These are phyloP conservation scores for Lasioglossum baleicum DNA, from an alignment of 1,140 invertebrate genomes.

Conservation along the genomic window DNA sequence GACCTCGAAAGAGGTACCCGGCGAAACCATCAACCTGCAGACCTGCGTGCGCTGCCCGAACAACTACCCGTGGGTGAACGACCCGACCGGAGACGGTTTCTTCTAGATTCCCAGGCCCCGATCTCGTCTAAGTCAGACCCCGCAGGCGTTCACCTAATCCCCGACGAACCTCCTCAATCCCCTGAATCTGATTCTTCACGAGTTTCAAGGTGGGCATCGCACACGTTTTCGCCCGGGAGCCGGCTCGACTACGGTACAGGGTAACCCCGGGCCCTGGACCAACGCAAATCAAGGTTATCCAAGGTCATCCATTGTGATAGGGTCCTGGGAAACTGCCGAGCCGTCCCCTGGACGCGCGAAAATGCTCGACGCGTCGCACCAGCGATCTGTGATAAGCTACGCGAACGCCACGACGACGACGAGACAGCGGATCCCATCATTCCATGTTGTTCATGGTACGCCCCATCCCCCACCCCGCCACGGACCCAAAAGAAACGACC, in stretches of 20 bases:
- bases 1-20: slow-evolving; percentile 94
- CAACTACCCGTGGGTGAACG: slow-evolving; percentile 96
- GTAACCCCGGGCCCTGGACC: too few species aligned
- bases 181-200: slow-evolving; percentile 1
- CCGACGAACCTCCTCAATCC: neutral
- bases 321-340: too few species aligned
- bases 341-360: neutral
- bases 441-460: slow-evolving; percentile 11
- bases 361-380: slow-evolving; percentile 28
- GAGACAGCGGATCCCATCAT: slow-evolving; percentile 38
- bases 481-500: slow-evolving; percentile 28
- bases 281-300: too few species aligned
- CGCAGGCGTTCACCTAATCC: slow-evolving; percentile 22
- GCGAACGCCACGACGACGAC: slow-evolving; percentile 36
- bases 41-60: slow-evolving; percentile 95
- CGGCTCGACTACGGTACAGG: neutral
- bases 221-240: slow-evolving; percentile 14
- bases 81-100: slow-evolving; percentile 95
- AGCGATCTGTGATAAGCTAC: slow-evolving; percentile 57
- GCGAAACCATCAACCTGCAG: slow-evolving; percentile 95
- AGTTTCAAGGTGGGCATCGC: slow-evolving; percentile 34
- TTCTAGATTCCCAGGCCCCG: slow-evolving; percentile 82
- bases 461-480: slow-evolving; percentile 16
- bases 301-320: too few species aligned
- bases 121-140: too few species aligned